Percentiles rank a stretch among this genome's conserved stretches.
Evolutionary conservation across 2,113 vertebrate genomes (phyloP).

Genomic region (Megalops atlanticus): DNA sequence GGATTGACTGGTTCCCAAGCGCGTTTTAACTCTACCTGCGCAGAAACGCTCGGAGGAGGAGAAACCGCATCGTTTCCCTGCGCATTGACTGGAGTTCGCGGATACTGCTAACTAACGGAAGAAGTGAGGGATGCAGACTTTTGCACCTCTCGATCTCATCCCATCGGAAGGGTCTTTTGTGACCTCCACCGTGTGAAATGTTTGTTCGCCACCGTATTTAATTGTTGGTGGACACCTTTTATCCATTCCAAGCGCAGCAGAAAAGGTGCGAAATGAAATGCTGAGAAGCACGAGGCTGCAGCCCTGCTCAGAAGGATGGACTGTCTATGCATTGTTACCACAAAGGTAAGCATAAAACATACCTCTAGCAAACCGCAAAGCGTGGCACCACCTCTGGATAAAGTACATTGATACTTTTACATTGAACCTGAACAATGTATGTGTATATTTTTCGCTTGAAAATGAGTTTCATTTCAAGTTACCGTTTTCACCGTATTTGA

Average conservation of each 20-base stretch:
- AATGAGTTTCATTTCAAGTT: too few species aligned
- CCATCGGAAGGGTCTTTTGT: not conserved
- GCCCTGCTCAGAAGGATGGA: constrained; percentile 79
- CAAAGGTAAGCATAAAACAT: constrained; percentile 80
- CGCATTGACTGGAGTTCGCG: not conserved
- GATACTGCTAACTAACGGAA: too few species aligned
- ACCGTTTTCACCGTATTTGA: too few species aligned
- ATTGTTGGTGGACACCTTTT: constrained; percentile 17
- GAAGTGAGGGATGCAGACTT: not conserved
- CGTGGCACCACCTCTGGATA: not conserved
- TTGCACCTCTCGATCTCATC: not conserved
- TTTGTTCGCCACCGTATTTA: too few species aligned
- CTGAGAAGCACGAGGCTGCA: constrained; percentile 66
- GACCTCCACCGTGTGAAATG: not conserved
- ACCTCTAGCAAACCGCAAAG: constrained; percentile 25
- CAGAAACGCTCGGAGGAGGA: not conserved
- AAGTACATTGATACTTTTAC: not conserved
- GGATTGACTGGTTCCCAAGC: constrained; percentile 6
- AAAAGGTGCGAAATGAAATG: constrained; percentile 53
- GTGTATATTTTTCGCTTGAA: too few species aligned
- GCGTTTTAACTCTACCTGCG: not conserved
- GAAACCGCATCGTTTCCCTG: not conserved
- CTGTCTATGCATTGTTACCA: constrained; percentile 92
- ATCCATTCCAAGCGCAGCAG: constrained; percentile 29
- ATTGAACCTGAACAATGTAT: not conserved